Conservation (phyloP, 2,797 vertebrate species). For the Pogoniulus pusillus region DNA sequence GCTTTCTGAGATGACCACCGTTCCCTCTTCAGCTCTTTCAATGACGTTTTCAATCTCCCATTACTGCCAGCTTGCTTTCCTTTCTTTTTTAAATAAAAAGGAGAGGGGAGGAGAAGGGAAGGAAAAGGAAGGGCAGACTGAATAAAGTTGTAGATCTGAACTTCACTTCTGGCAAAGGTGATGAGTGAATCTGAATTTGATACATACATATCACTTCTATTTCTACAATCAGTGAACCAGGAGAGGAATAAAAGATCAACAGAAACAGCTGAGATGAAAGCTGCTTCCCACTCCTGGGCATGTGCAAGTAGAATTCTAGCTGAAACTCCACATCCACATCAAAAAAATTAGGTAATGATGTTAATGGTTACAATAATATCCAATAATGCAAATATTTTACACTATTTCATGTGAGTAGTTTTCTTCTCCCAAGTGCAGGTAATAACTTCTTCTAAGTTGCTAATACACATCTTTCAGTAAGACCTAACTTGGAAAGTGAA, state of each 20-base stretch:
- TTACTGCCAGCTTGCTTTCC: neutral
- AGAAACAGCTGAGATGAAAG: neutral
- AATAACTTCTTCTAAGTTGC: neutral
- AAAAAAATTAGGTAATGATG: neutral
- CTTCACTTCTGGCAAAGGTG: neutral
- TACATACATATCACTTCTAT: neutral
- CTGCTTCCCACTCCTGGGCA: neutral
- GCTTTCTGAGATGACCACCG: neutral
- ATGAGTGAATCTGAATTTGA: neutral
- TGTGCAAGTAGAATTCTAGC: neutral
- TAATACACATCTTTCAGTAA: neutral
- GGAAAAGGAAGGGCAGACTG: neutral
- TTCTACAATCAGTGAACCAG: neutral
- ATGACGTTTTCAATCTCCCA: neutral
- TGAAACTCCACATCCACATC: neutral
- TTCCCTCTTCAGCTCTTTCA: neutral
- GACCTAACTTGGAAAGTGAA: neutral
- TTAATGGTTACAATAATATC: neutral
- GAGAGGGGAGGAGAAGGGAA: neutral
- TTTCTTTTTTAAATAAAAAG: neutral
- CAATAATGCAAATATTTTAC: neutral
- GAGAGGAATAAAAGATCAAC: neutral
- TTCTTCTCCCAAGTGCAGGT: neutral
- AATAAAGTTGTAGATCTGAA: neutral
- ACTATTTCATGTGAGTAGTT: neutral